Base-by-base conservation (phyloP, 2,797 vertebrate genomes). In the Hylomyscus alleni region DNA sequence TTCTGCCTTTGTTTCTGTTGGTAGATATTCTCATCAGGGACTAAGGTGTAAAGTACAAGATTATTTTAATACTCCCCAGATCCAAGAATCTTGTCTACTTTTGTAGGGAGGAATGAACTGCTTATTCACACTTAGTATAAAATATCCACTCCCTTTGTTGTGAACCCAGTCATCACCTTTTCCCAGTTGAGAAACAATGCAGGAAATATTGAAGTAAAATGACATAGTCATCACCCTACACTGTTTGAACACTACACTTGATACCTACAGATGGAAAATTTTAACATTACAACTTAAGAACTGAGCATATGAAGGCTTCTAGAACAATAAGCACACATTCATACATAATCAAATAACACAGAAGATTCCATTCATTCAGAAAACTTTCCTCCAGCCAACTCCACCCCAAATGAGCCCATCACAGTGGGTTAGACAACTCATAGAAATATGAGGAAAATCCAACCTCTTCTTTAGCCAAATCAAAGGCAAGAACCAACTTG, bases 401-500 rank as follows among this genome's bases (percentile, higher is more conserved):
- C 34, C 29, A 29, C 37, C 31, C 86, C 19, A 80, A 95, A 83
- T 13, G 34, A 88, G 44, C 11, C 3, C 11, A 29, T 89, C 44
- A 19, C 7, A 78, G 86, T 34, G 19, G 93, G 3, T 17, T 7
- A 83, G 34, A 14, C 6, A 91, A 24, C 31, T 37, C n/a, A 82
- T 24, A 37, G 73, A 4, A 22, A 67, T 37, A 4, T 12, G 6
- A 56, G 54, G 60, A 76, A 83, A 15, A 22, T 56, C n/a, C n/a
- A 58, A 6, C 29, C 24, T 78, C 54, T 26, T 86, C 15, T 0
- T 69, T 50, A 29, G n/a, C 13, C 75, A 95, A 94, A 87, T 52
- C 4, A 93, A 31, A 95, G 15, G 8, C 54, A 89, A 85, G 86
- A 54, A 89, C 69, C 44, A 65, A 81, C 37, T 87, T 92, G 44